These are phyloP conservation scores for Mus pahari DNA, from an alignment of 2,113 vertebrate species.

Conservation along the genomic window DNA sequence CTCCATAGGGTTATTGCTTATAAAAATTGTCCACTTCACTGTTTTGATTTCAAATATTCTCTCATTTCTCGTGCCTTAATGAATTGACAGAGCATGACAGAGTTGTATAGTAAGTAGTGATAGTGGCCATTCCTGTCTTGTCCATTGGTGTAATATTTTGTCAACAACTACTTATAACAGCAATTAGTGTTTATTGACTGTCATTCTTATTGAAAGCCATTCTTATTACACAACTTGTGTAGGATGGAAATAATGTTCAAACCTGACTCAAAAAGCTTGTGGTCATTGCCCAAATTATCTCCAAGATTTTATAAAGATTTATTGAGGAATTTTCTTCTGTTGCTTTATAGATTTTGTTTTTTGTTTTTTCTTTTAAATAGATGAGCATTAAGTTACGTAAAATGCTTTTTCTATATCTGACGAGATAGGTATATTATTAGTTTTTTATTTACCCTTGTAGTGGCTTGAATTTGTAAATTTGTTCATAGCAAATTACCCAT, in stretches of 20 bases:
- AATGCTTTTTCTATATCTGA: constrained; percentile 17
- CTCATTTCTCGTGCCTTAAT: constrained; percentile 13
- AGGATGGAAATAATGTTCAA: constrained; percentile 31
- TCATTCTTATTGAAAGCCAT: not conserved
- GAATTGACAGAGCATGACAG: not conserved
- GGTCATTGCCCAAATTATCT: not conserved
- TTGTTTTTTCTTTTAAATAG: not conserved
- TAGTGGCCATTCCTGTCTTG: not conserved
- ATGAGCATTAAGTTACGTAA: constrained; percentile 38
- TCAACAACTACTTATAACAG: not conserved
- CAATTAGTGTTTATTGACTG: not conserved
- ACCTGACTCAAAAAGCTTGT: not conserved
- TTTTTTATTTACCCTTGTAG: constrained; percentile 1
- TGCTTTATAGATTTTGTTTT: not conserved
- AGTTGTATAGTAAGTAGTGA: not conserved
- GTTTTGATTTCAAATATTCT: constrained; percentile 38
- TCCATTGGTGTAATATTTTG: constrained; percentile 25
- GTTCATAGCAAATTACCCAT: not conserved
- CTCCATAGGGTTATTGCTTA: not conserved
- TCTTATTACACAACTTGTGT: not conserved
- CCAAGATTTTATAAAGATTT: constrained; percentile 15
- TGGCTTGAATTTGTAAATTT: constrained; percentile 46
- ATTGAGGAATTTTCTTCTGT: constrained; percentile 29
- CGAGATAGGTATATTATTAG: constrained; percentile 14
- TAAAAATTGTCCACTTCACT: not conserved